A percentile compares a stretch with the other conserved stretches of the same genome.
These are phyloP conservation scores for Lutjanus erythropterus DNA, from an alignment of 2,113 vertebrate species.

Conservation along the genomic window DNA sequence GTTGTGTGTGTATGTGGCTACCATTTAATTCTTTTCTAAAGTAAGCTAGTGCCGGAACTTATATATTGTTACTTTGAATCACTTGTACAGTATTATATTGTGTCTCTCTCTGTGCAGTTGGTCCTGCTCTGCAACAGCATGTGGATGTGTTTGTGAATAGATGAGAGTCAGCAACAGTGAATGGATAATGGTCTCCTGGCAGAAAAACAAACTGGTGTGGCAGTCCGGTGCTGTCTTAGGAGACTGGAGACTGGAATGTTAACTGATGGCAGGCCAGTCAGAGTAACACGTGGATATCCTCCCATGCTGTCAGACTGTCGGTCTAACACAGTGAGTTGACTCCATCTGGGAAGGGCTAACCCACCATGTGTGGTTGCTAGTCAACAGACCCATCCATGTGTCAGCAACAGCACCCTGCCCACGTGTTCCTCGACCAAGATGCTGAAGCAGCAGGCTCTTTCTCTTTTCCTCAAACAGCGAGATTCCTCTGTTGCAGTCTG, in stretches of 20 bases:
- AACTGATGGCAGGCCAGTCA: neutral
- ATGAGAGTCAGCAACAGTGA: neutral
- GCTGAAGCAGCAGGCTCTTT: slow-evolving; percentile 5
- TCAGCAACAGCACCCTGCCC: slow-evolving; percentile 33
- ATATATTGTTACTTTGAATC: too few species aligned
- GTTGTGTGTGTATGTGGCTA: too few species aligned
- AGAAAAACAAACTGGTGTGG: neutral
- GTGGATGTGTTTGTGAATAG: neutral
- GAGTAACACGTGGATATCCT: slow-evolving; percentile 14
- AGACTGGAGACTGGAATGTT: slow-evolving; percentile 8
- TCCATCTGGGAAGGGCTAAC: slow-evolving; percentile 26
- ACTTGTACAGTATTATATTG: too few species aligned
- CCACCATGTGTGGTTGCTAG: slow-evolving; percentile 25
- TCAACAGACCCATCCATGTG: slow-evolving; percentile 34
- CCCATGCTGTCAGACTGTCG: slow-evolving; percentile 7
- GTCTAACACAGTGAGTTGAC: neutral
- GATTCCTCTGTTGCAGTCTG: neutral
- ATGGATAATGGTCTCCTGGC: neutral
- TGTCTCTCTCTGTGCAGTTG: too few species aligned
- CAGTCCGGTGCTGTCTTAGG: neutral
- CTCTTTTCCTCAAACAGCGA: slow-evolving; percentile 4
- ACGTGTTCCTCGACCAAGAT: neutral
- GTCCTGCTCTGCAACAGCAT: neutral
- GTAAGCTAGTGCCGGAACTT: too few species aligned
- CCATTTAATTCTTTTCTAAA: too few species aligned